Percentiles rank a stretch among this genome's conserved stretches.
phyloP scores from a whole-genome alignment of 2,113 vertebrate species.

The Nannospalax galili region DNA sequence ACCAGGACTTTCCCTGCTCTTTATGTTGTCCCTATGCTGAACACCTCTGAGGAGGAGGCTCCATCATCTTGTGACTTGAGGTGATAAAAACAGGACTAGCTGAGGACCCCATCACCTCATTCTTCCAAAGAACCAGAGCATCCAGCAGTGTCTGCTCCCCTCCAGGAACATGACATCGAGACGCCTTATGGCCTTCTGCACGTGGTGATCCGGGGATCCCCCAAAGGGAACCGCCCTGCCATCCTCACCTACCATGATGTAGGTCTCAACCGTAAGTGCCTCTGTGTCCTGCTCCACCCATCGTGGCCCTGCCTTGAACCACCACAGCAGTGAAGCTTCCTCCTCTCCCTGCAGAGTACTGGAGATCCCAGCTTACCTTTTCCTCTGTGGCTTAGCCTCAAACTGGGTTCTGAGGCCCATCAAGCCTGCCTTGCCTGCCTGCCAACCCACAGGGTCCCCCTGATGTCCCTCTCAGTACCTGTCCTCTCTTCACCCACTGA shows the following conservation, averaged over 20 bases:
- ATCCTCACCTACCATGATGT: conserved; percentile 98
- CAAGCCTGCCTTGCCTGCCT: background rate
- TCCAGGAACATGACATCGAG: conserved; percentile 97
- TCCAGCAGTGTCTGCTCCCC: background rate
- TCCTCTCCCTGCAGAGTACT: background rate
- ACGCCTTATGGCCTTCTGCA: conserved; percentile 97
- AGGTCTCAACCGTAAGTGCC: conserved; percentile 96
- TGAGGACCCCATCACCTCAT: background rate
- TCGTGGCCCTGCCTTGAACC: background rate
- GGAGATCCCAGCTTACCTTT: accelerated
- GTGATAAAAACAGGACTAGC: background rate
- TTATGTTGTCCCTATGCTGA: background rate
- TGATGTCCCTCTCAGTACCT: background rate
- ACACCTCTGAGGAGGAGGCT: background rate
- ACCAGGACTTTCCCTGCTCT: background rate
- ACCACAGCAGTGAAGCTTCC: accelerated
- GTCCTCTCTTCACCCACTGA: background rate
- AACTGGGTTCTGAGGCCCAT: accelerated
- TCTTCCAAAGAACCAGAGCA: background rate
- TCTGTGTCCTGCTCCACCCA: accelerated
- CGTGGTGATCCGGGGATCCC: conserved; percentile 96
- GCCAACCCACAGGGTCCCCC: background rate
- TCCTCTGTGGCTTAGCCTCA: background rate
- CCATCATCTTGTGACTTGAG: background rate
- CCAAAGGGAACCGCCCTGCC: conserved; percentile 96